These are phyloP conservation scores for Shinisaurus crocodilurus DNA, from an alignment of 2,113 vertebrate genomes.

Conservation along the genomic window DNA sequence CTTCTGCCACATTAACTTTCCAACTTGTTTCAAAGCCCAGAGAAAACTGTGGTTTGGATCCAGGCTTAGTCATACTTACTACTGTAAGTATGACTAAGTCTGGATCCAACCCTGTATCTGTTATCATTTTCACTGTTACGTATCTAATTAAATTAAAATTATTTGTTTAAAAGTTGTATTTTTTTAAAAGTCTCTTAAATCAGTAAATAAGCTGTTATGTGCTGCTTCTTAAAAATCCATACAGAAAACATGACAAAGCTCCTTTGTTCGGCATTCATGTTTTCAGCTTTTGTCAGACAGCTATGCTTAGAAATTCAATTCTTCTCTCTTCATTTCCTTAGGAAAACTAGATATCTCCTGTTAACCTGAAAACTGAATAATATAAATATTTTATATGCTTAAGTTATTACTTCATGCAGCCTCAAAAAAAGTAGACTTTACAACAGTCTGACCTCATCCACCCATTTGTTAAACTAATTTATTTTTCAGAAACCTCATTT, in stretches of 20 bases:
- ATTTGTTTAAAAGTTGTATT: slow-evolving; percentile 29
- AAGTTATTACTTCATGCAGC: background rate
- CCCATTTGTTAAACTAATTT: background rate
- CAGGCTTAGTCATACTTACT: background rate
- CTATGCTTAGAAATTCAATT: background rate
- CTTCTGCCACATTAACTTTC: background rate
- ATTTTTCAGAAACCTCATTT: background rate
- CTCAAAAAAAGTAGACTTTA: background rate
- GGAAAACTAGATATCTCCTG: background rate
- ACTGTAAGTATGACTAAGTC: background rate
- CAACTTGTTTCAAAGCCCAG: background rate
- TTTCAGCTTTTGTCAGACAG: background rate
- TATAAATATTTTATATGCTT: background rate
- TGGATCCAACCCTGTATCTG: background rate
- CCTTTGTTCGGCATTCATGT: background rate
- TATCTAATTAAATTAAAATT: slow-evolving; percentile 12
- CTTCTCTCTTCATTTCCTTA: slow-evolving; percentile 11
- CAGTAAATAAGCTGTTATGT: background rate
- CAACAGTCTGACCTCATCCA: background rate
- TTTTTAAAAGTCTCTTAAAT: slow-evolving; percentile 15
- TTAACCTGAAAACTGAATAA: background rate
- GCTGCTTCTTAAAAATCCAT: background rate
- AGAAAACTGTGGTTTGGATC: background rate
- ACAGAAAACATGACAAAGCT: slow-evolving; percentile 1
- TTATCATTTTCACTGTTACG: background rate